A percentile compares a stretch with the other conserved stretches of the same genome.
phyloP scores from a whole-genome alignment of 1,140 invertebrate genomes.

The Atta colombica region DNA sequence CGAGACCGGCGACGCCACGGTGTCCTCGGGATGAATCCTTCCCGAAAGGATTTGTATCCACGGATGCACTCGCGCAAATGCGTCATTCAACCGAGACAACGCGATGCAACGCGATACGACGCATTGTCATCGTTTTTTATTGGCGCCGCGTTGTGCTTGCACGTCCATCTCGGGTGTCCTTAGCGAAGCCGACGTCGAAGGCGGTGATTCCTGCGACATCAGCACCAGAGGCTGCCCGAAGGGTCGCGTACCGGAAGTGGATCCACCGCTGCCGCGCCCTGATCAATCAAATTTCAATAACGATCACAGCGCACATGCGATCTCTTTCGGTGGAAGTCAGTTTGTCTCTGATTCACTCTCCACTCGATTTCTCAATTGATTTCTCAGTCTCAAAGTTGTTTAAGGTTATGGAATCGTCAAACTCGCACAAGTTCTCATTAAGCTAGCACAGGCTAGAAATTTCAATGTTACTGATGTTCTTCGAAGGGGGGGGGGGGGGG shows the following conservation, averaged over 20 bases:
- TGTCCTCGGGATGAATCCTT: background rate
- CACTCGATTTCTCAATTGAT: slow-evolving; percentile 27
- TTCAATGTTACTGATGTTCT: background rate
- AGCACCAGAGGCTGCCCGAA: slow-evolving; percentile 92
- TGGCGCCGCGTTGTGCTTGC: slow-evolving; percentile 65
- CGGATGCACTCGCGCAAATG: slow-evolving; percentile 10
- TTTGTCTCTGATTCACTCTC: background rate
- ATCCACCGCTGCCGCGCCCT: slow-evolving; percentile 82
- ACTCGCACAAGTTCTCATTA: slow-evolving; percentile 22
- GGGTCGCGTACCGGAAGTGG: slow-evolving; percentile 89
- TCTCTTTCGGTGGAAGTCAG: background rate
- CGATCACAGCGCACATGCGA: slow-evolving; percentile 57
- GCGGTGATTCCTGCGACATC: slow-evolving; percentile 81
- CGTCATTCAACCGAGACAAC: background rate
- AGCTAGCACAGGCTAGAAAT: slow-evolving; percentile 23
- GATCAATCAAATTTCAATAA: slow-evolving; percentile 78
- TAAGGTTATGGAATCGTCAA: slow-evolving; percentile 31
- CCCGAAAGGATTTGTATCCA: background rate
- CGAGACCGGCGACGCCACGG: background rate
- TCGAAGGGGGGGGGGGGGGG: no score
- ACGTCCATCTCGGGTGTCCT: slow-evolving; percentile 45
- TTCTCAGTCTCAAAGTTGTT: slow-evolving; percentile 14
- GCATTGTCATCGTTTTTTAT: slow-evolving; percentile 79
- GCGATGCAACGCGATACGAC: background rate
- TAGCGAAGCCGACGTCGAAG: slow-evolving; percentile 84